These are phyloP conservation scores for Laupala kohalensis DNA, from an alignment of 1,140 invertebrate genomes.

Conservation along the genomic window DNA sequence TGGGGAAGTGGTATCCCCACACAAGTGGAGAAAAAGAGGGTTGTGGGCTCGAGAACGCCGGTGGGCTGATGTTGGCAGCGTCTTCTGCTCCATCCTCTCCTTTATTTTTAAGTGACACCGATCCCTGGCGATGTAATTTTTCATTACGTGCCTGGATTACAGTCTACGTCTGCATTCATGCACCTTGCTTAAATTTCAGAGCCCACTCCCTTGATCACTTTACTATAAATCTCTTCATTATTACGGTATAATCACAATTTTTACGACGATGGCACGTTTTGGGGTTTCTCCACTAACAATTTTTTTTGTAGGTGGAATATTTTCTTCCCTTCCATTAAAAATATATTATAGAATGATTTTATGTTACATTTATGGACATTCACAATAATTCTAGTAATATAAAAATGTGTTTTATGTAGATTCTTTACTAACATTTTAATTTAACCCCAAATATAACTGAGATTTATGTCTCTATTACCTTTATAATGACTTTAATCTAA, in stretches of 20 bases:
- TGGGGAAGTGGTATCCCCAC: too few species aligned
- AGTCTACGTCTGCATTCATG: conserved; percentile 1
- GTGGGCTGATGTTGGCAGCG: too few species aligned
- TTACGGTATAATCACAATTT: conserved; percentile 12
- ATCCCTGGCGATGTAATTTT: conserved; percentile 11
- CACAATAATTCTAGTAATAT: too few species aligned
- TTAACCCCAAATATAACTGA: too few species aligned
- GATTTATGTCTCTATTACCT: too few species aligned
- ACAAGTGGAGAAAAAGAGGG: too few species aligned
- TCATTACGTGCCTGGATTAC: conserved; percentile 12
- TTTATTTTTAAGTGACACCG: conserved; percentile 11
- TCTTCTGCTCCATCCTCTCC: neutral
- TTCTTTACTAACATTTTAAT: too few species aligned
- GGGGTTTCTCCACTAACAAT: neutral
- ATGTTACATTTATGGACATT: too few species aligned
- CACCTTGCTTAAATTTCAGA: neutral
- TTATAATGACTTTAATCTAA: too few species aligned
- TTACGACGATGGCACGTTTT: conserved; percentile 9
- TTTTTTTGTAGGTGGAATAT: neutral
- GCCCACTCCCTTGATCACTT: conserved; percentile 1
- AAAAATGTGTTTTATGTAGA: too few species aligned
- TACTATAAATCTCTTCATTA: conserved; percentile 11
- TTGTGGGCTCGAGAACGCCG: too few species aligned
- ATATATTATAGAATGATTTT: neutral
- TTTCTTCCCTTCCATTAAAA: neutral